phyloP scores from a whole-genome alignment of 2,888 invertebrate genomes.

The Bimastos eiseni region DNA sequence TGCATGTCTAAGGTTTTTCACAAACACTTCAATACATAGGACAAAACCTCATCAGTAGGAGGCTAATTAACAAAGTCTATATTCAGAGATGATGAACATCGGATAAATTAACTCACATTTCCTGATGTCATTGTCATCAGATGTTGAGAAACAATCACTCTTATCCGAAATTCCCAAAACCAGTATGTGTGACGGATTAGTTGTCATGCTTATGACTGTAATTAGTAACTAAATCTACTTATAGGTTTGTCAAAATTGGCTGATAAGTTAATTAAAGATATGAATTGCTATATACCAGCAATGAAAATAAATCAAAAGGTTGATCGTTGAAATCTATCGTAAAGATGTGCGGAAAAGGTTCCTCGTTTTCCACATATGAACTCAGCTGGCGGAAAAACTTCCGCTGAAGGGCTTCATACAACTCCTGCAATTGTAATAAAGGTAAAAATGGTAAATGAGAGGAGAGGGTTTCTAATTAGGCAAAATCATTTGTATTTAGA shows the following conservation, averaged over 20 bases:
- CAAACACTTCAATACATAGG: too few species aligned
- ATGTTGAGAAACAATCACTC: not conserved
- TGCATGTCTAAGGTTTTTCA: too few species aligned
- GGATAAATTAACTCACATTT: not conserved
- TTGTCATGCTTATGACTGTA: not conserved
- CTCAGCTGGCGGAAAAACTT: constrained; percentile 56
- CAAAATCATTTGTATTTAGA: not conserved
- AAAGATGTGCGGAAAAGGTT: constrained; percentile 54
- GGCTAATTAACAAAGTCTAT: too few species aligned
- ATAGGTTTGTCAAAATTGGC: not conserved
- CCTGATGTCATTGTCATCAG: not conserved
- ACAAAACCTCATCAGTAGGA: too few species aligned
- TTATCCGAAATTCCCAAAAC: not conserved
- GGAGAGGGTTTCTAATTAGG: not conserved
- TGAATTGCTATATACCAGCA: not conserved
- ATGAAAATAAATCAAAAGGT: constrained; percentile 22
- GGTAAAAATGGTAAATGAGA: too few species aligned
- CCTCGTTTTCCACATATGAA: constrained; percentile 51
- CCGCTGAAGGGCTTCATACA: constrained; percentile 58
- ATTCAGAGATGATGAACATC: too few species aligned
- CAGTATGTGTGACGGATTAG: not conserved
- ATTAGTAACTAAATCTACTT: too few species aligned
- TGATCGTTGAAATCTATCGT: constrained; percentile 51
- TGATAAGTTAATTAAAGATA: not conserved
- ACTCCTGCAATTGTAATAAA: constrained; percentile 49